Base-by-base conservation (phyloP, 2,888 invertebrate species). In the Drosophila algonquin region DNA sequence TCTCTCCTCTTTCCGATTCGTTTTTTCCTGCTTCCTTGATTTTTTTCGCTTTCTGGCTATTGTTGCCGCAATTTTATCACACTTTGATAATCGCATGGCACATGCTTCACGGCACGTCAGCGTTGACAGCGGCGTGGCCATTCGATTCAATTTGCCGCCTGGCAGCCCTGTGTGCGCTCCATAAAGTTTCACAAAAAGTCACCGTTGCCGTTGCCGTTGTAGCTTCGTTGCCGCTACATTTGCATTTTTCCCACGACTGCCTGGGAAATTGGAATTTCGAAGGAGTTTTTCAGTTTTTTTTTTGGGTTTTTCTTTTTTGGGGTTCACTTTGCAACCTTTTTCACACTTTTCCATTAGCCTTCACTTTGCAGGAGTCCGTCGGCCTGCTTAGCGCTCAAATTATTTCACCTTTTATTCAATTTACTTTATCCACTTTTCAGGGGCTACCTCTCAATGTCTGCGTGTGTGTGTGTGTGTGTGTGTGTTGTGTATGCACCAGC, bases 341-440 rank as follows among this genome's bases (percentile, higher is more conserved):
- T 78, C 64, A 63, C 77, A 80, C 77, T 75, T 65, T 82, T 68
- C 73, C 73, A 62, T 79, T 64, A 76, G 61, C 50, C 65, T 50
- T 30, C 63, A 58, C 51, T 75, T 67, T 53, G 53, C 54, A 45
- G 52, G 45, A 45, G 61, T 57, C 18, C 48, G 30, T 56, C 51
- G 58, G 60, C 58, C 73, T 60, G 76, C 76, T 74, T 59, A 80
- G 80, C 77, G 69, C 75, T 63, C 73, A 76, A 83, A 85, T 80
- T 76, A 78, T 81, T 85, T 77, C 75, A 82, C 79, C 79, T 85
- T 80, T 81, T 83, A 80, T 87, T 83, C 77, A 83, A 83, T 83
- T 82, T 80, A 76, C 73, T 76, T 76, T 77, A 79, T 68, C 61
- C 77, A 74, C 63, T 56, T 68, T 67, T 45, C 67, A 16, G 56